Evolutionary conservation across 2,113 vertebrate genomes (phyloP), one percentile per base, ranked within the genome.

Genomic region (Anser cygnoides): DNA sequence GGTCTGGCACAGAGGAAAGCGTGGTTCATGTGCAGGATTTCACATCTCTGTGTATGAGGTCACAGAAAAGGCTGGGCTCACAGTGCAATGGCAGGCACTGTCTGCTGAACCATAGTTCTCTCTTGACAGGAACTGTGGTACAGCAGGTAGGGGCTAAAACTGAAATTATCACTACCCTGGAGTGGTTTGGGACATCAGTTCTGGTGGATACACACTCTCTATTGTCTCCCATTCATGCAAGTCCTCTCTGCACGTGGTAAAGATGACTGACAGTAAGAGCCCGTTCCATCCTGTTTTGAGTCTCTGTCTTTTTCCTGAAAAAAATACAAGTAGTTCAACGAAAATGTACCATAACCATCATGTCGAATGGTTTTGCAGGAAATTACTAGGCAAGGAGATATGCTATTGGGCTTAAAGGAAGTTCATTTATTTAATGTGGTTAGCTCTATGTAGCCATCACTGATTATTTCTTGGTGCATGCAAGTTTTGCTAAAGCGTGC

Each of bases 391-490:
- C 28, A 41, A 84, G 37, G 35, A 85, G 15, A 54, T 11, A 11
- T 44, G 37, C 17, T 72, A 13, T 46, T 54, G 59, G 65, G 23
- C 15, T 84, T 25, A 22, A 67, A 86, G 44, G 50, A n/a, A 70
- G 25, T 22, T 80, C 1, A n/a, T 89, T 84, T 80, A n/a, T 41
- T 0, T 43, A 43, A 44, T 2, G 9, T 13, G 11, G 6, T 63
- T 44, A 43, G 44, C 43, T 80, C 14, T 26, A 28, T 25, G 54
- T 28, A 33, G 61, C 54, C 76, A 22, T 57, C 31, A 9, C 39
- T 58, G 52, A 49, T 10, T 13, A 25, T 41, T 61, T 55, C 72
- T 77, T 3, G 0, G 23, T 33, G 50, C 1, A 0, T 57, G 35
- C 33, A 68, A 15, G 15, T 65, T 79, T 33, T 81, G 55, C 70